A percentile compares a stretch with the other conserved stretches of the same genome.
Conservation (phyloP, 2,888 invertebrate genomes). For the Mayetiola destructor region DNA sequence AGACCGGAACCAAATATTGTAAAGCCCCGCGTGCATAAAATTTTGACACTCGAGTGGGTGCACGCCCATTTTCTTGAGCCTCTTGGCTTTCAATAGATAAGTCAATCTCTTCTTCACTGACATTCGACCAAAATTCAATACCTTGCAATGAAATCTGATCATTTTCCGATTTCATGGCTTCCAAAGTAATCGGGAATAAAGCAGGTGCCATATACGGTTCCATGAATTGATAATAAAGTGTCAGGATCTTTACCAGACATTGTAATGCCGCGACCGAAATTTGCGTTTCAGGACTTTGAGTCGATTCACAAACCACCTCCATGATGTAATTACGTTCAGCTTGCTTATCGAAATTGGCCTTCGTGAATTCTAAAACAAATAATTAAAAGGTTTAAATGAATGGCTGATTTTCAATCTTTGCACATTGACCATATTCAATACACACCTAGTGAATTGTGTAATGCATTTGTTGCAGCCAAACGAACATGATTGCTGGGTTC, state of each 20-base stretch:
- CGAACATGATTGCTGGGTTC: slow-evolving; percentile 89
- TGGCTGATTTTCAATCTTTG: too few species aligned
- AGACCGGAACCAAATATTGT: slow-evolving; percentile 82
- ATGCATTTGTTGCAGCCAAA: slow-evolving; percentile 89
- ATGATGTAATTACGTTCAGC: slow-evolving; percentile 96
- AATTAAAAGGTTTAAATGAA: too few species aligned
- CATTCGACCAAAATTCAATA: slow-evolving; percentile 99
- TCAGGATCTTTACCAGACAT: slow-evolving; percentile 94
- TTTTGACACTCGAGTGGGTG: slow-evolving; percentile 83
- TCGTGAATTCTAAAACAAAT: slow-evolving; percentile 99
- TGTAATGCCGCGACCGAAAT: slow-evolving; percentile 94
- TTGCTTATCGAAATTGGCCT: slow-evolving; percentile 96
- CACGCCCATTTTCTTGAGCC: slow-evolving; percentile 81
- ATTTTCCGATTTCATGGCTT: slow-evolving; percentile 94
- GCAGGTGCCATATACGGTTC: slow-evolving; percentile 98
- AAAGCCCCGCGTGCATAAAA: slow-evolving; percentile 98
- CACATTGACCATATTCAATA: too few species aligned
- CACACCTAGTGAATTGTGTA: slow-evolving; percentile 89
- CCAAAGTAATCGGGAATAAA: slow-evolving; percentile 91
- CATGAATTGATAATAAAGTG: slow-evolving; percentile 97
- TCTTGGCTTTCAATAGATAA: slow-evolving; percentile 86
- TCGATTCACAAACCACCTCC: slow-evolving; percentile 99
- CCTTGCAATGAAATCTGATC: slow-evolving; percentile 96
- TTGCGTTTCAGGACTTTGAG: slow-evolving; percentile 80
- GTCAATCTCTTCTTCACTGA: slow-evolving; percentile 98